Evolutionary conservation across 2,888 invertebrate species (phyloP), one percentile per base, ranked within the genome.

Genomic region (Xanthorhoe designata): DNA sequence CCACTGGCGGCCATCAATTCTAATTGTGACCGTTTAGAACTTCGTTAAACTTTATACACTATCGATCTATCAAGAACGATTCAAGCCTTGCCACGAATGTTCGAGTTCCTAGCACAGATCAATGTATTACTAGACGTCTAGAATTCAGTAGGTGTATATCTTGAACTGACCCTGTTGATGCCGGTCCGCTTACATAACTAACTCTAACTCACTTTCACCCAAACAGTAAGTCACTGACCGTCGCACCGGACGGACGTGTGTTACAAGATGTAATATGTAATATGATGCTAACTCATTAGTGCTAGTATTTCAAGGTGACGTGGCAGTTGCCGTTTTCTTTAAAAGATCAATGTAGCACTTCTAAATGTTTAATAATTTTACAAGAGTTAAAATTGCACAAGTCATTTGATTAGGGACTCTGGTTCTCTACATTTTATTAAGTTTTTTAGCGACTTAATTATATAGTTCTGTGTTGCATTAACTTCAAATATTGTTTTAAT

Each of bases 151-250:
- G n/a, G n/a, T n/a, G 24, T 24, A 24, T 5, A 53, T 49, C 64
- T 38, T 51, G 18, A 15, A 17, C 10, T 68, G 73, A 71, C 73
- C 67, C 72, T 70, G n/a, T n/a, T n/a, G n/a, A n/a, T n/a, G 71
- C 60, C 66, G 45, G 58, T 68, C 38, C 19, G 69, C 56, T 82
- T 80, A 70, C 75, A 74, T 78, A 82, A 83, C 70, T 73, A 74
- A 74, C n/a, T n/a, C n/a, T 78, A 82, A 81, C 70, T 73, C 73
- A 79, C 84, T 83, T 83, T 82, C 84, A 75, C 84, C 78, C 72
- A 73, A 76, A 73, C 82, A 73, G 82, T 82, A 80, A 77, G 84
- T 81, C 82, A 82, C 84, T 83, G 84, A 80, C 83, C 82, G 80
- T 18, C 45, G 18, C 17, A 50, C 29, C 50, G 42, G 50, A 19